Percentiles rank a stretch among this genome's conserved stretches.
Conservation (phyloP, 2,888 invertebrate species). For the Rapana venosa region DNA sequence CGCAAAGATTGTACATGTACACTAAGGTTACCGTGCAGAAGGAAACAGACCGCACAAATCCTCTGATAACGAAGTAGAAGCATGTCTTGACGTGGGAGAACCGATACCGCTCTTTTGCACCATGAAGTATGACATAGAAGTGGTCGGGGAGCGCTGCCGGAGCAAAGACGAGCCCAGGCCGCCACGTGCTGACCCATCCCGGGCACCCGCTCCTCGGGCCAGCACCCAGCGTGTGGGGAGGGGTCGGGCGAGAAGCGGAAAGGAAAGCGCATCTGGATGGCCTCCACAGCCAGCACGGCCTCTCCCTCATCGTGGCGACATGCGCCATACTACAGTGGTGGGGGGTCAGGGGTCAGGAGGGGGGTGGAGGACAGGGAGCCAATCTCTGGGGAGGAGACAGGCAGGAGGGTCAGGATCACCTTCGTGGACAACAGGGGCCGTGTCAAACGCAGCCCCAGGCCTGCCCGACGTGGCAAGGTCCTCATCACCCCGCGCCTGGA, state of each 20-base stretch:
- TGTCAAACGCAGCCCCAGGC: not conserved
- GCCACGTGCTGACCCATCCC: not conserved
- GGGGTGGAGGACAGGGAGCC: not conserved
- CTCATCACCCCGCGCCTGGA: not conserved
- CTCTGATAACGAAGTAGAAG: not conserved
- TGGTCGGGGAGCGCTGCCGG: slow-evolving; percentile 28
- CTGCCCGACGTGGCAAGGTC: not conserved
- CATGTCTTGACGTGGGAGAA: not conserved
- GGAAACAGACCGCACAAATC: not conserved
- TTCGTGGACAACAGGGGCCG: slow-evolving; percentile 19
- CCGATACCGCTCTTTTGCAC: not conserved
- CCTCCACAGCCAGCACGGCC: not conserved
- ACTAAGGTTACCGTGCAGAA: not conserved
- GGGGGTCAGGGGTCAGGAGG: not conserved
- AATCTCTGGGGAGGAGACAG: not conserved
- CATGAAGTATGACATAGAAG: slow-evolving; percentile 32
- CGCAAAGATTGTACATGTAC: not conserved
- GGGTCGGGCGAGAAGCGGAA: too few species aligned
- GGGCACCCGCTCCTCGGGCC: not conserved
- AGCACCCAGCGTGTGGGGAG: not conserved
- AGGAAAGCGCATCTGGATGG: not conserved
- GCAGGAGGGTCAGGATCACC: slow-evolving; percentile 11
- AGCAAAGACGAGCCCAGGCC: slow-evolving; percentile 21
- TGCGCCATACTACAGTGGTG: not conserved
- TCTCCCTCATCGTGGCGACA: slow-evolving; percentile 7